phyloP scores from a whole-genome alignment of 2,113 vertebrate species.

The Cettia cetti region DNA sequence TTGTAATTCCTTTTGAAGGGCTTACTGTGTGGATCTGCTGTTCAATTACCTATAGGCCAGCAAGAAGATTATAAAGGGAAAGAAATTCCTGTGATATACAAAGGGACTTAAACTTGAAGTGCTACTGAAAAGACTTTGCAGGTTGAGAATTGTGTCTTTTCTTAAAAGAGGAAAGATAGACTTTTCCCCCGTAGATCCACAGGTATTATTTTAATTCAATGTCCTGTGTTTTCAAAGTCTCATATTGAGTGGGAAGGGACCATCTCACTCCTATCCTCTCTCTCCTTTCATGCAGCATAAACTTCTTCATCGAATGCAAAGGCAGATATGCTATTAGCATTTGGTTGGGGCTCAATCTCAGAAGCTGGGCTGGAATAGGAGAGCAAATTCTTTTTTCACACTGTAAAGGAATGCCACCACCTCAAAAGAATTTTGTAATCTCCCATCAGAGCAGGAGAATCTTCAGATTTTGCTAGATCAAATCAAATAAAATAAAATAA shows the following conservation, averaged over 20 bases:
- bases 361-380: background rate
- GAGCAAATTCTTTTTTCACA: background rate
- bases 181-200: background rate
- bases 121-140: slow-evolving; percentile 1
- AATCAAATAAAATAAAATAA: background rate
- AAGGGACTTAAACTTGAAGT: slow-evolving; percentile 15
- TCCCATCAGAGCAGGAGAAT: background rate
- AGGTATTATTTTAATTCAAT: background rate
- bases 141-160: background rate
- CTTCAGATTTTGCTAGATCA: background rate
- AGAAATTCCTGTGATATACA: slow-evolving; percentile 9
- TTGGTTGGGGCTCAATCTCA: background rate
- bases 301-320: background rate
- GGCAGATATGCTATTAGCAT: background rate
- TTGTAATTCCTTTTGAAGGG: slow-evolving; percentile 58
- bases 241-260: background rate
- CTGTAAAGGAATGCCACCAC: background rate
- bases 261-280: background rate
- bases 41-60: slow-evolving; percentile 54
- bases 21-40: slow-evolving; percentile 45
- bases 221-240: background rate
- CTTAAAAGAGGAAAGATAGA: background rate
- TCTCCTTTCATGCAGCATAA: background rate
- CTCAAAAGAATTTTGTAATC: background rate
- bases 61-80: slow-evolving; percentile 30